Conservation (phyloP, 2,888 invertebrate species). For the Eupithecia inturbata region DNA sequence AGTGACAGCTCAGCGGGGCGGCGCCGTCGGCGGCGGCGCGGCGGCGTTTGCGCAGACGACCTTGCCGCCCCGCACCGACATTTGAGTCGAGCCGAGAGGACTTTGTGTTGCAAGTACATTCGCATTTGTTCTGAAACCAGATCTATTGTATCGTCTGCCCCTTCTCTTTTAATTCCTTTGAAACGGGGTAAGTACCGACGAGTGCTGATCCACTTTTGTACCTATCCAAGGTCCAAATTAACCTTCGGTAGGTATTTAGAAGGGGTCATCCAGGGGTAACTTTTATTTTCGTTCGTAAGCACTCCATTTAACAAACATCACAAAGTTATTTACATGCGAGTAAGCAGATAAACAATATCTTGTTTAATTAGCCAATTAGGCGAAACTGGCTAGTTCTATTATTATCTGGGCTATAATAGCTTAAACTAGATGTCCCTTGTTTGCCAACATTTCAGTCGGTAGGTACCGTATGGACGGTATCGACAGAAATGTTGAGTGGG, state of each 20-base stretch:
- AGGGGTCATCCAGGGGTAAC: constrained; percentile 14
- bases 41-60: constrained; percentile 53
- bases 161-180: constrained; percentile 25
- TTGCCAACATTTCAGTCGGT: not conserved
- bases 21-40: constrained; percentile 53
- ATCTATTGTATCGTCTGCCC: constrained; percentile 27
- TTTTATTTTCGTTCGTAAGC: constrained; percentile 21
- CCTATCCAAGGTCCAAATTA: constrained; percentile 14
- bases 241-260: constrained; percentile 8
- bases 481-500: not conserved
- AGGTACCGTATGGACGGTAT: not conserved
- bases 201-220: constrained; percentile 14
- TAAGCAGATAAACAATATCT: constrained; percentile 12
- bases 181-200: constrained; percentile 21
- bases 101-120: constrained; percentile 19
- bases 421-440: not conserved
- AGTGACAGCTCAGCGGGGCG: constrained; percentile 53
- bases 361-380: not conserved
- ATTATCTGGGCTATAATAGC: not conserved
- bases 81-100: constrained; percentile 25
- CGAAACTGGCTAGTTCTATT: not conserved
- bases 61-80: constrained; percentile 35
- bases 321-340: constrained; percentile 15
- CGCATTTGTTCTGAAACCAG: constrained; percentile 29
- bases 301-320: constrained; percentile 16